These are phyloP conservation scores for Zenarchopterus dispar DNA, from an alignment of 2,797 vertebrate species.

Conservation along the genomic window DNA sequence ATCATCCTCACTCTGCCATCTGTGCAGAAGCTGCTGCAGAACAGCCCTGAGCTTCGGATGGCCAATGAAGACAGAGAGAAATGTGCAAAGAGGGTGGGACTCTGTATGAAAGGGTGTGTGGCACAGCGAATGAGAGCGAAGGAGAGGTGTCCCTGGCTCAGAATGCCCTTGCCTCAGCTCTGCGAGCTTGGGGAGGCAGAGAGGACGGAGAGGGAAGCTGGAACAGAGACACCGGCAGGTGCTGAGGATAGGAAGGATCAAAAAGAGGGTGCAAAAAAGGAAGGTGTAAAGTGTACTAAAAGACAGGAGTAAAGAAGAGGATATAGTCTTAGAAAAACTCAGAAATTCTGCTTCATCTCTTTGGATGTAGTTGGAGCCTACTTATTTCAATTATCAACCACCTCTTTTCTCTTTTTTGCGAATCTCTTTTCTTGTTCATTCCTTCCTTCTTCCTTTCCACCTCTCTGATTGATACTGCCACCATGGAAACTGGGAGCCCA, in stretches of 20 bases:
- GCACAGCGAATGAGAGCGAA: conserved; percentile 57
- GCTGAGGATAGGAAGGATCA: conserved; percentile 37
- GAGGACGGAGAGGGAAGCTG: conserved; percentile 47
- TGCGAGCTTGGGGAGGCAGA: conserved; percentile 55
- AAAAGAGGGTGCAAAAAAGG: conserved; percentile 1
- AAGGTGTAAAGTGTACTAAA: conserved; percentile 34
- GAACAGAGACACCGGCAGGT: conserved; percentile 60
- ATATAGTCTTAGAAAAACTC: conserved; percentile 28
- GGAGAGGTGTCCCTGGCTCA: conserved; percentile 63
- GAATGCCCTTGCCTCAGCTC: conserved; percentile 69
- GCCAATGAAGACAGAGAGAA: conserved; percentile 61
- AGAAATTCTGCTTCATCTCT: conserved; percentile 11
- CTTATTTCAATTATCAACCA: conserved; percentile 22
- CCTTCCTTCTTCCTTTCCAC: conserved; percentile 18
- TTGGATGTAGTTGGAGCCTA: conserved; percentile 31
- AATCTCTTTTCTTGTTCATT: conserved; percentile 43
- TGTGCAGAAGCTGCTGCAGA: conserved; percentile 62
- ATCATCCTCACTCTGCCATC: conserved; percentile 52
- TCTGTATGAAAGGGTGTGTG: conserved; percentile 19
- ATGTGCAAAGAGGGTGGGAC: conserved; percentile 57
- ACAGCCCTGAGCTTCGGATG: conserved; percentile 43
- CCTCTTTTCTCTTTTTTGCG: conserved; percentile 23
- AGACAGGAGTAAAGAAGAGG: conserved; percentile 16
- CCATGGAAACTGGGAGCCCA: conserved; percentile 91
- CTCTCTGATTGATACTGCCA: conserved; percentile 53